These are phyloP conservation scores for Scyliorhinus canicula DNA, from an alignment of 2,797 vertebrate species.

Conservation along the genomic window DNA sequence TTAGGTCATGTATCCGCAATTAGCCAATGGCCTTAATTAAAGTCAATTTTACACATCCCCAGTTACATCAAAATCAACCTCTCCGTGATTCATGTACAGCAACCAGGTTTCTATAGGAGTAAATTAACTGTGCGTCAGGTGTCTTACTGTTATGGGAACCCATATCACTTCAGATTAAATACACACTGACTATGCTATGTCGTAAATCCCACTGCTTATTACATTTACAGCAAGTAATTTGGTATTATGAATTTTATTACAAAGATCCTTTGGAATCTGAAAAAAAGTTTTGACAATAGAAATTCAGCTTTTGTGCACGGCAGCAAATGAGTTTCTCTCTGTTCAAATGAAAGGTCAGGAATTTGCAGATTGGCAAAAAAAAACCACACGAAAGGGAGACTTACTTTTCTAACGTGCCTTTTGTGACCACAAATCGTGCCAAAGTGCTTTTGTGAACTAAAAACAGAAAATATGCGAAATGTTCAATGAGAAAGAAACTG, in stretches of 20 bases:
- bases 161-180: not conserved
- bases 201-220: not conserved
- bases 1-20: not conserved
- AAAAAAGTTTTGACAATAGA: not conserved
- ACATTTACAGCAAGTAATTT: not conserved
- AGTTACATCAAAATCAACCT: not conserved
- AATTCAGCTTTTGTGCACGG: not conserved
- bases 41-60: not conserved
- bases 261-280: not conserved
- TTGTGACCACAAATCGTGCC: not conserved
- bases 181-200: not conserved
- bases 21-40: not conserved
- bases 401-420: not conserved
- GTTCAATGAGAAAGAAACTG: not conserved
- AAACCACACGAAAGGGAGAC: not conserved
- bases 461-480: not conserved
- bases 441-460: not conserved
- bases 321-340: not conserved
- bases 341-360: not conserved
- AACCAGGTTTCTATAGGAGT: not conserved
- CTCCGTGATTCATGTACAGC: not conserved
- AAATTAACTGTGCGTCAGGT: not conserved
- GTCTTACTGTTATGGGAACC: not conserved
- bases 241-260: not conserved
- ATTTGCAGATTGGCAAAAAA: not conserved